Percentiles rank a stretch among this genome's conserved stretches.
These are phyloP conservation scores for Lycopodina hypogea DNA, from an alignment of 37 sponge, comb jelly and placozoan genomes.

Conservation along the genomic window DNA sequence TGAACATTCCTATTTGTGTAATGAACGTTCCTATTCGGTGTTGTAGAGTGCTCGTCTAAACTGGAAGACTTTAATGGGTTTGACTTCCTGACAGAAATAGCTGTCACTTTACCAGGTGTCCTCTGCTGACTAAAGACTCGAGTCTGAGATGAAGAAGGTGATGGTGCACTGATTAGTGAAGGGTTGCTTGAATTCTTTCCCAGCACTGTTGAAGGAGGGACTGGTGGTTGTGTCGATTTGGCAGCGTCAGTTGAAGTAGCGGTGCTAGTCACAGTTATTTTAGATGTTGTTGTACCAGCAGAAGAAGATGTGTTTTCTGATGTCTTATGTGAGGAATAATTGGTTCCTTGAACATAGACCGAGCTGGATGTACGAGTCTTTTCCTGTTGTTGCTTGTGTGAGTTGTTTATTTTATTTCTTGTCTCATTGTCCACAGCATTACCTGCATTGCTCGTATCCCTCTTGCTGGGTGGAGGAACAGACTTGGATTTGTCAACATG, in stretches of 20 bases:
- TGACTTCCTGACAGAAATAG: not conserved
- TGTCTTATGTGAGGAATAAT: not conserved
- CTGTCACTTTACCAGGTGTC: not conserved
- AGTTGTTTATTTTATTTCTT: not conserved
- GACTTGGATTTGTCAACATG: not conserved
- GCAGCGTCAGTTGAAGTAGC: slow-evolving; percentile 6
- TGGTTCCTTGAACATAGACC: not conserved
- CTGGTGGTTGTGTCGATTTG: not conserved
- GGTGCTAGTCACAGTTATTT: slow-evolving; percentile 12
- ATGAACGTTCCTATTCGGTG: not conserved
- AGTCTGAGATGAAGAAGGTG: not conserved
- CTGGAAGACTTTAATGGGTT: not conserved
- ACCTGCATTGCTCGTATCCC: not conserved
- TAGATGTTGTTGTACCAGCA: slow-evolving; percentile 3
- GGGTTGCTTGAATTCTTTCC: not conserved
- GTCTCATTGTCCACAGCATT: not conserved
- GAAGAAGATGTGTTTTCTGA: not conserved
- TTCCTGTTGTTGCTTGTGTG: not conserved
- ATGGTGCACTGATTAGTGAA: not conserved
- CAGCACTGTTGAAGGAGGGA: not conserved
- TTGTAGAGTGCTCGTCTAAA: not conserved
- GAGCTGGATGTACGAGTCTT: not conserved
- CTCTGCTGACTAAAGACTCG: not conserved
- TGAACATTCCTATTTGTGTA: not conserved
- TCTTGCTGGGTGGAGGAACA: not conserved